A percentile compares a stretch with the other conserved stretches of the same genome.
These are phyloP conservation scores for Drosophila meridionalis DNA, from an alignment of 2,888 invertebrate genomes.

Conservation along the genomic window DNA sequence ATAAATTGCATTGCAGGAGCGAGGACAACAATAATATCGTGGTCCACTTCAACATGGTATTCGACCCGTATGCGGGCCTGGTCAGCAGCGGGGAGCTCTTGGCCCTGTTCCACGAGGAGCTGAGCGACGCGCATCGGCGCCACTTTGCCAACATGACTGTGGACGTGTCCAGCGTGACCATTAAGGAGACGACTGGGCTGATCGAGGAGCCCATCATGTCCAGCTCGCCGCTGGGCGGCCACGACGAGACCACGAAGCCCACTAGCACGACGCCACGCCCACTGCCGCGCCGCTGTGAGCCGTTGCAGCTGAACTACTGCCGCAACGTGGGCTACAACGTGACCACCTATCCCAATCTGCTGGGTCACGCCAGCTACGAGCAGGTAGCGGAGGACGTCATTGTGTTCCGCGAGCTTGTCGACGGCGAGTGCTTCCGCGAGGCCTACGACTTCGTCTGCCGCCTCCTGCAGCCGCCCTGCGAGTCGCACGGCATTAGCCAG, in stretches of 20 bases:
- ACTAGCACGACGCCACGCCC: slow-evolving; percentile 86
- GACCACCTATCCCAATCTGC: slow-evolving; percentile 92
- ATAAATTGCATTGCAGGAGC: slow-evolving; percentile 84
- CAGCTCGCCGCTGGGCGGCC: slow-evolving; percentile 83
- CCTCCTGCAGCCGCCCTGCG: slow-evolving; percentile 93
- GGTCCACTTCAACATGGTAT: slow-evolving; percentile 94
- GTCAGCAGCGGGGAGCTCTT: slow-evolving; percentile 89
- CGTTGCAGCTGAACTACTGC: slow-evolving; percentile 89
- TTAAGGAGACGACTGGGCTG: slow-evolving; percentile 86
- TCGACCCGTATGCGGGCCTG: slow-evolving; percentile 90
- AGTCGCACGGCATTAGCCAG: slow-evolving; percentile 87
- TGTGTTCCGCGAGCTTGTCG: slow-evolving; percentile 93
- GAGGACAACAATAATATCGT: slow-evolving; percentile 89
- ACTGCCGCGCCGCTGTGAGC: slow-evolving; percentile 89
- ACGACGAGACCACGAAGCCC: slow-evolving; percentile 83
- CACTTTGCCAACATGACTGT: slow-evolving; percentile 89
- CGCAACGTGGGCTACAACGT: slow-evolving; percentile 90
- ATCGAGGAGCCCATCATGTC: slow-evolving; percentile 84
- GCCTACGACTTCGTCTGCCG: slow-evolving; percentile 96
- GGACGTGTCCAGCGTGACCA: slow-evolving; percentile 88
- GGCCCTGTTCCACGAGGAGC: slow-evolving; percentile 89
- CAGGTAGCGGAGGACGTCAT: slow-evolving; percentile 92
- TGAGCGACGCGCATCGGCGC: slow-evolving; percentile 86
- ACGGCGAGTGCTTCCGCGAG: slow-evolving; percentile 94
- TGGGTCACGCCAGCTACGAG: slow-evolving; percentile 87